Base-by-base conservation (phyloP, 1,140 invertebrate genomes). In the Drosophila navojoa region DNA sequence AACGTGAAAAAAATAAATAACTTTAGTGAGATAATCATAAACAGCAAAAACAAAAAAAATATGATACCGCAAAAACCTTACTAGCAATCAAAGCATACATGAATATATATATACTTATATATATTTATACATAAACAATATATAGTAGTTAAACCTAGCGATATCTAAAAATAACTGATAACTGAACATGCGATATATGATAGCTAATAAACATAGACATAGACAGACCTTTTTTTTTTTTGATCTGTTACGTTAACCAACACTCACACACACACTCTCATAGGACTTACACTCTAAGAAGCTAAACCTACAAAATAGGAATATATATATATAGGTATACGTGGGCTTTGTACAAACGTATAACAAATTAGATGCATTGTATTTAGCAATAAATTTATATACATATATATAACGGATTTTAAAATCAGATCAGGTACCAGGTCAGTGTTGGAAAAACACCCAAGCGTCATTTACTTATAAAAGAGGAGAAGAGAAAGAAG, bases 21-120 rank as follows among this genome's bases (percentile, higher is more conserved):
- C 13, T 50, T 60, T 72, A 72, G 55, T 19, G 50, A 49, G 50
- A 63, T 70, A 63, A 54, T 54, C 58, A 63, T 40, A 58, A 58
- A 70, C 32, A 35, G 53, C 15, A 70, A 55, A 22, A 66, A 10
- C 16, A 32, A 32, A 32, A 32, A 32, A 22, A 22, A 55, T 66
- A 55, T 61, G 54, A 84, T 84, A 85, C 81, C 81, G 81, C 81
- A 86, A 81, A 75, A 85, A 85, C 81, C 81, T 85, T 85, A 85
- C 82, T 85, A 85, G 81, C 81, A 85, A 87, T 78, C 81, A 70
- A 85, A 81, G 82, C 81, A 85, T 78, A 78, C 38, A 71, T 50
- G 55, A 50, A 64, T 63, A 80, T 22, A 19, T 60, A 75, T 49
- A 54, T 45, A 75, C 54, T 60, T 75, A 77, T 49, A 77, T 49